Evolutionary conservation across 23 tunicate genomes (phyloP), one percentile per base, ranked within the genome.

Genomic region (Trididemnum nubilum): DNA sequence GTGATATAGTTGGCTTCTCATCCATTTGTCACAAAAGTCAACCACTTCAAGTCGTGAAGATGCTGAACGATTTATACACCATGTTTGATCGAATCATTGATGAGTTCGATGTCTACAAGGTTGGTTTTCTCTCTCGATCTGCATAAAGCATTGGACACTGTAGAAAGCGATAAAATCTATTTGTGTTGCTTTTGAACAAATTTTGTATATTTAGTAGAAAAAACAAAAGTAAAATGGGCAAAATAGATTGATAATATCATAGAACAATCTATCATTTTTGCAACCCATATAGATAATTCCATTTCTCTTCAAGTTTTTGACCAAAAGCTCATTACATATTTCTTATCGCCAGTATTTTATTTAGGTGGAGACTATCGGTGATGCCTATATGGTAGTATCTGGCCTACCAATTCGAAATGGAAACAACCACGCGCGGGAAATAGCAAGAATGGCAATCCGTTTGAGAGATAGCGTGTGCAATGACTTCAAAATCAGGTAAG

Each of bases 381-480:
- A 93, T 69, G 98, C 98, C 0, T 93, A 93, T 81, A 88, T 93
- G 98, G 98, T 93, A 19, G 92, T 82, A 25, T 93, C 98, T n/a
- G 98, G 98, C 12, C 60, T 93, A 36, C 98, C 98, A 1, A 74
- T 82, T 19, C 73, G 93, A 51, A 93, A 87, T 37, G 93, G 84
- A 27, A 81, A 88, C 64, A 22, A 69, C 29, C 98, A 93, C 64
- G 98, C 85, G 23, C 49, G 86, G 2, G 98, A 93, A 64, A 93
- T 93, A 34, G 93, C 98, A 4, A 74, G 89, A 73, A 93, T 88
- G 89, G 89, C 98, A 4, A 72, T 93, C 31, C 71, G 80, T 36
- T 71, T 93, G 59, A 36, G 81, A 61, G 90, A 88, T 21, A 84
- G 81, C 26, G 98, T 85, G 37, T 79, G 40, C 81, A 77, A 81